Percentiles rank a stretch among this genome's conserved stretches.
These are phyloP conservation scores for Drosophila pectinifera DNA, from an alignment of 1,140 invertebrate genomes.

Conservation along the genomic window DNA sequence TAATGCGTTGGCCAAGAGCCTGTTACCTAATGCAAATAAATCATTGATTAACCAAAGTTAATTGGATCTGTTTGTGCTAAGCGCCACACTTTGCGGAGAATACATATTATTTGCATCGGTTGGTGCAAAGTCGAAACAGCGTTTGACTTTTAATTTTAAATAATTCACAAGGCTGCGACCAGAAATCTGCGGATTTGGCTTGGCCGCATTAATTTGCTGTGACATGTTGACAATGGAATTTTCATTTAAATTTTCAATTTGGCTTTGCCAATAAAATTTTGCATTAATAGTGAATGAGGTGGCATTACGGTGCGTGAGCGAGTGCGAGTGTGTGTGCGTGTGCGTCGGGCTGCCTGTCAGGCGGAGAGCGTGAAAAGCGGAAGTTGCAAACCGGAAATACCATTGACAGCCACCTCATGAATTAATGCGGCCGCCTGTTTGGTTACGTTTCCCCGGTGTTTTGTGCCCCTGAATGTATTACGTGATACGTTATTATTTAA, in stretches of 20 bases:
- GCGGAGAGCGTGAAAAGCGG: constrained; percentile 67
- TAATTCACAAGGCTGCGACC: constrained; percentile 40
- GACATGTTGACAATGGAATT: constrained; percentile 55
- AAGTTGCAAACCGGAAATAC: constrained; percentile 74
- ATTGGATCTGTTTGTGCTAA: constrained; percentile 2
- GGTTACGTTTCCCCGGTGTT: constrained; percentile 13
- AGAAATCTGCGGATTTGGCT: constrained; percentile 46
- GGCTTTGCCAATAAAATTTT: constrained; percentile 36
- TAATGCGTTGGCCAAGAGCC: not conserved
- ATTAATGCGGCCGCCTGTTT: constrained; percentile 71
- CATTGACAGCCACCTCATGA: constrained; percentile 74
- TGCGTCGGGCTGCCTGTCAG: constrained; percentile 26
- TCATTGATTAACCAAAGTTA: constrained; percentile 25
- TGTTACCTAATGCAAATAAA: constrained; percentile 25
- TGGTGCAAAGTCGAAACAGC: constrained; percentile 14
- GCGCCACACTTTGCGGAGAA: constrained; percentile 1
- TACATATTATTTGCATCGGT: not conserved
- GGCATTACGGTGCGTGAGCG: too few species aligned
- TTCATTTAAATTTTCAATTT: constrained; percentile 48
- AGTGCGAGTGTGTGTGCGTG: constrained; percentile 9
- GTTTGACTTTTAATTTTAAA: constrained; percentile 40
- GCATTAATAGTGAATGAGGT: constrained; percentile 59
- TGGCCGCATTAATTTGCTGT: constrained; percentile 42
- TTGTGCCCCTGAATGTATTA: constrained; percentile 18
- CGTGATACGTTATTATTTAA: constrained; percentile 50